Base-by-base conservation (phyloP, 1,140 invertebrate genomes). In the Steinernema feltiae region DNA sequence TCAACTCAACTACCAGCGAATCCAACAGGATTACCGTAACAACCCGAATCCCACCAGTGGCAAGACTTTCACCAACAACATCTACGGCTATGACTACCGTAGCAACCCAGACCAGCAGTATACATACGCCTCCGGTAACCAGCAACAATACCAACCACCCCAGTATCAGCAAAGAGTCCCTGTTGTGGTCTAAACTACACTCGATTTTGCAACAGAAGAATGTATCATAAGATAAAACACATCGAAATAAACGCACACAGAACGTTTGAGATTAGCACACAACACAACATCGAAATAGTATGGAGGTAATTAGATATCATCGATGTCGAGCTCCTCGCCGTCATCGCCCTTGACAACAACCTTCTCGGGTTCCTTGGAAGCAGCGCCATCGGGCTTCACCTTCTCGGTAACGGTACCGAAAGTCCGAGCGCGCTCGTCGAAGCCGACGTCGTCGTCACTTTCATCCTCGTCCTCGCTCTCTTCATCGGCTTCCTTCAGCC, bases 401-500 rank as follows among this genome's bases (percentile, higher is more conserved):
- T 76, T 32, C 30, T 31, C 72, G 27, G 78, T 69, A 17, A 72
- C 76, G 1, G 63, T 78, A 15, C 82, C 83, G 69, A 85, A 70
- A 35, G 27, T 53, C 21, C 77, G 77, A 48, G 69, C 71, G 32
- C 83, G 83, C 18, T 85, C 82, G 46, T 83, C 80, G 48, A 83
- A 83, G 21, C 69, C 78, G 30, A 83, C 79, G n/a, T 83, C 82
- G 48, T 80, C 78, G 29, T 85, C 84, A 17, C 78, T 77, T 15
- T 85, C 80, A 2, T 87, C 87, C 27, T 88, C 88, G 27, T 87
- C 86, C 21, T 87, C 86, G 63, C 76, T 80, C 27, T 86, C 84
- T 87, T 96, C 94, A 83, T 98, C 94, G 73, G 97, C 96, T 88
- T 98, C 93, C 87, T 94, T 91, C 53, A 99, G 90, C 97, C 97